Evolutionary conservation across 2,113 vertebrate species (phyloP).

Genomic region (Zosterops hypoxanthus): DNA sequence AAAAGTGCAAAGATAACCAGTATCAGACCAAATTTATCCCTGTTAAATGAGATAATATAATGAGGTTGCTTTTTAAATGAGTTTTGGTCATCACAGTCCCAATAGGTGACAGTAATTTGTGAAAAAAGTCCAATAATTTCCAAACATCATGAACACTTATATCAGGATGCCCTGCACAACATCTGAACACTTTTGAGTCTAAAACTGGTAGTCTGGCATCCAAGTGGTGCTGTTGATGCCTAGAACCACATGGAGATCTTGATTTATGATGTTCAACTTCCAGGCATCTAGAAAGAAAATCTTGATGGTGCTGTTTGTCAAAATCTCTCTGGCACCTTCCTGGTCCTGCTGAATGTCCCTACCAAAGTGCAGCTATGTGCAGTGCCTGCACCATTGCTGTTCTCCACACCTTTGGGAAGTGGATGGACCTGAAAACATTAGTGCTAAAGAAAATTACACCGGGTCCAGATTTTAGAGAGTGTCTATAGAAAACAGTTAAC

Average conservation of each 20-base stretch:
- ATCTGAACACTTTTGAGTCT: background rate
- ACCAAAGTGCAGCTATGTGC: background rate
- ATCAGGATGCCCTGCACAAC: background rate
- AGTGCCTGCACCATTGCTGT: background rate
- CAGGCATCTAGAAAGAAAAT: background rate
- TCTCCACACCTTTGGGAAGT: background rate
- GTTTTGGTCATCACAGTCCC: background rate
- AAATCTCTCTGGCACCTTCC: background rate
- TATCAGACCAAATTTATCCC: background rate
- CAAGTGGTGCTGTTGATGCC: background rate
- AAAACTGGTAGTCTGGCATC: background rate
- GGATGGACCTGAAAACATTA: accelerated
- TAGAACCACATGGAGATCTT: background rate
- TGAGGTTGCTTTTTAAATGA: background rate
- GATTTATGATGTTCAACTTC: background rate
- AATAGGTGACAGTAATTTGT: background rate
- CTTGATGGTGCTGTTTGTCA: background rate
- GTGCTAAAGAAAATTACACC: background rate
- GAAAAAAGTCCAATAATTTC: background rate
- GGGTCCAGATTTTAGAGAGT: background rate
- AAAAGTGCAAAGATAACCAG: background rate
- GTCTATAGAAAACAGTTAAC: background rate
- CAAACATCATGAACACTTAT: background rate
- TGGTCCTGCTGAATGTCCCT: background rate
- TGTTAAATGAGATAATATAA: background rate